Evolutionary conservation across 2,888 invertebrate genomes (phyloP), one percentile per base, ranked within the genome.

Genomic region (Diarsia mendica): DNA sequence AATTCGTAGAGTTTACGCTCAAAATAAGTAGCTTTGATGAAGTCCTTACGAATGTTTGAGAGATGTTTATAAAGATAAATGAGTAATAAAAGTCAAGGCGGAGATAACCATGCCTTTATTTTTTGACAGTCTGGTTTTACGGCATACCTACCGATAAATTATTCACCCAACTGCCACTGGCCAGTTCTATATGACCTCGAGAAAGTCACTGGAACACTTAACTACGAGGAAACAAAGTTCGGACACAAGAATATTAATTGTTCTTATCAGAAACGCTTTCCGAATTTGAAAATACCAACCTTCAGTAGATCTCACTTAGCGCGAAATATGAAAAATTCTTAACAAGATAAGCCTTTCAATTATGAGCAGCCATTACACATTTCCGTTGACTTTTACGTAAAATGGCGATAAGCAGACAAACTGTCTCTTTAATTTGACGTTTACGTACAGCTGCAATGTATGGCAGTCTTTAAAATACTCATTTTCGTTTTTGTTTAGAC

Each of bases 1-100:
- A 77, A 77, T 80, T 77, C 75, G 51, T 68, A 51, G 64, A 44
- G 28, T 65, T 72, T 72, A 55, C 33, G 28, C 48, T 69, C 48
- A 67, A 77, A 84, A 72, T 74, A 84, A 68, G 23, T 64, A n/a
- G 20, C 9, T 60, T 60, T 69, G 66, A 83, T 83, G 73, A 84
- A 84, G 84, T 73, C 60, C 75, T 80, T 85, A 76, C 64, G 67
- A 70, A 72, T 75, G 46, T 75, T 51, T 71, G 60, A 71, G 61
- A 73, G 70, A 71, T 53, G 49, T 72, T 39, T 67, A 44, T 53
- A 51, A 48, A 66, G 74, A 61, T 68, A 61, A 39, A 82, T 67
- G 70, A 39, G n/a, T 77, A 72, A 71, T 83, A 73, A 83, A 79
- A 13, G 23, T 63, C 48, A 48, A 58, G 48, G 23, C 5, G 20